These are phyloP conservation scores for Ericerus pela DNA, from an alignment of 1,140 invertebrate genomes.

Conservation along the genomic window DNA sequence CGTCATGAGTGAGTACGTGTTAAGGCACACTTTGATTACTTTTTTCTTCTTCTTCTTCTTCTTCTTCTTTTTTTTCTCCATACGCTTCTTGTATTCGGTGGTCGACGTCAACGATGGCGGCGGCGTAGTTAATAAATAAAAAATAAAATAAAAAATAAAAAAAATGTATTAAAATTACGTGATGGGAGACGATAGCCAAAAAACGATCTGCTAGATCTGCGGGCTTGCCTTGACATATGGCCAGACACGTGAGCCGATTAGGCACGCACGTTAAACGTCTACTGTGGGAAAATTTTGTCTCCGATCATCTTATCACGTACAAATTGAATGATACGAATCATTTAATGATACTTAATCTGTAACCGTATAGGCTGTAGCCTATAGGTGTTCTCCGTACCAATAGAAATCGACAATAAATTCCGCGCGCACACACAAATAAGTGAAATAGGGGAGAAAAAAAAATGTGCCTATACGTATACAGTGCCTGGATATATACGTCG, in stretches of 20 bases:
- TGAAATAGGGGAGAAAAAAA: no score
- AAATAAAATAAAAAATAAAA: no score
- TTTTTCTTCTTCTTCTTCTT: neutral
- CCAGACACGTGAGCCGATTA: slow-evolving; percentile 8
- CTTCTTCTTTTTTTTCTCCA: no score
- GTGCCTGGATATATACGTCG: no score
- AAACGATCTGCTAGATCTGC: slow-evolving; percentile 4
- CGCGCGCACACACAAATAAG: no score
- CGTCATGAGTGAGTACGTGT: slow-evolving; percentile 1
- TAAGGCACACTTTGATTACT: slow-evolving; percentile 10
- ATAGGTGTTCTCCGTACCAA: no score
- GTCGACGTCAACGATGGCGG: no score
- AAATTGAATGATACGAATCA: neutral
- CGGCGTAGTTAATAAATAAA: neutral
- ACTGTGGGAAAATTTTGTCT: slow-evolving; percentile 5
- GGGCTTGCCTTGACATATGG: slow-evolving; percentile 10
- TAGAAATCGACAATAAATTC: no score
- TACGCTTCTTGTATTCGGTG: no score
- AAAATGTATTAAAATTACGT: no score
- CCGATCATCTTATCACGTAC: neutral
- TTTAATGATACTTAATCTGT: neutral
- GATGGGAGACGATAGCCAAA: slow-evolving; percentile 11
- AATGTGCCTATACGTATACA: no score
- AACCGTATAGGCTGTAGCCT: no score
- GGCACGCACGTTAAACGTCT: slow-evolving; percentile 9